These are phyloP conservation scores for Helicolenus hilgendorfi DNA, from an alignment of 2,797 vertebrate species.

Conservation along the genomic window DNA sequence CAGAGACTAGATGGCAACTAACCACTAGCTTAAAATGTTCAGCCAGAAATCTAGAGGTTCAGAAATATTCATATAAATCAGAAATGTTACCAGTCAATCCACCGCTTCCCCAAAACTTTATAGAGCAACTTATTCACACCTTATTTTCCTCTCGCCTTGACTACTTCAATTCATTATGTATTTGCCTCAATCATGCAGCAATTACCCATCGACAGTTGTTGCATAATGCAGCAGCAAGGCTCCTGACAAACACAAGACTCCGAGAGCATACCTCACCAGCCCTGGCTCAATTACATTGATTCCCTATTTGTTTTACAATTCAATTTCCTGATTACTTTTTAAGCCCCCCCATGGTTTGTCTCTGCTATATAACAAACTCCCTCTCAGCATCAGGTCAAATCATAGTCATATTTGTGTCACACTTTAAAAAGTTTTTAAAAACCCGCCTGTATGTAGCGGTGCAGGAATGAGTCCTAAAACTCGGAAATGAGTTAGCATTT, in stretches of 20 bases:
- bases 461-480: no score
- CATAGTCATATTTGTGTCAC: neutral
- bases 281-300: neutral
- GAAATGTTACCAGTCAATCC: neutral
- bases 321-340: neutral
- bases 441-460: no score
- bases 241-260: neutral
- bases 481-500: no score
- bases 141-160: neutral
- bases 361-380: neutral
- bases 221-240: neutral
- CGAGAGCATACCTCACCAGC: neutral
- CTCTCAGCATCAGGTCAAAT: neutral
- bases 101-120: neutral
- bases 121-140: neutral
- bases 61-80: neutral
- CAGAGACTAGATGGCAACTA: neutral
- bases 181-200: neutral
- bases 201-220: neutral
- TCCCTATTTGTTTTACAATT: conserved; percentile 17
- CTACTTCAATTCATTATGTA: neutral
- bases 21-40: neutral
- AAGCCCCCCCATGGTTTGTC: neutral
- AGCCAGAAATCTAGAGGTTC: neutral
- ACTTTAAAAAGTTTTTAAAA: neutral